Conservation (phyloP, 2,797 vertebrate species). For the Notolabrus celidotus region DNA sequence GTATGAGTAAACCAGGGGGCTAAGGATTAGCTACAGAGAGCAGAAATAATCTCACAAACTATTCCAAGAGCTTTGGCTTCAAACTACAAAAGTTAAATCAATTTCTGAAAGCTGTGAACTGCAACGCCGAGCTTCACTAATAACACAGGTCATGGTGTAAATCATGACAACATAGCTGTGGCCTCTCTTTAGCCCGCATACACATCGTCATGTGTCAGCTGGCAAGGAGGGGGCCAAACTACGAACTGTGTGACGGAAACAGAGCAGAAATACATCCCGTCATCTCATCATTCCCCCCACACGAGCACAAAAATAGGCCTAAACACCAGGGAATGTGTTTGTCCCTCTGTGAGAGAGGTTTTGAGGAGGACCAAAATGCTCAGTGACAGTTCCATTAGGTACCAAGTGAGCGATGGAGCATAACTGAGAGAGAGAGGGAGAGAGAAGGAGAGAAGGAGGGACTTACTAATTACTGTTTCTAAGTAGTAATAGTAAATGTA, state of each 20-base stretch:
- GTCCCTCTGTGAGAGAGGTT: constrained; percentile 65
- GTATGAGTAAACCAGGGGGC: constrained; percentile 55
- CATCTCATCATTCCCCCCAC: constrained; percentile 56
- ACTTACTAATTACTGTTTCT: constrained; percentile 57
- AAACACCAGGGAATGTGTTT: constrained; percentile 67
- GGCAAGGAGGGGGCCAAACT: constrained; percentile 31
- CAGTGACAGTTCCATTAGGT: constrained; percentile 80
- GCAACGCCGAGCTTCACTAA: neutral
- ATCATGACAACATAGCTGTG: neutral
- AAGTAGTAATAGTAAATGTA: constrained; percentile 26
- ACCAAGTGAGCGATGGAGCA: constrained; percentile 77
- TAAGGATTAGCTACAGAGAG: constrained; percentile 50
- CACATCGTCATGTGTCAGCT: constrained; percentile 45
- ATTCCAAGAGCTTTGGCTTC: constrained; percentile 39
- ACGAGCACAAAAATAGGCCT: constrained; percentile 64
- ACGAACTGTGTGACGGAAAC: constrained; percentile 40
- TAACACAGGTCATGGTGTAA: neutral
- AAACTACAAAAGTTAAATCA: constrained; percentile 1
- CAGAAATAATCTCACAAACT: constrained; percentile 58
- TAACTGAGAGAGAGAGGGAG: constrained; percentile 44
- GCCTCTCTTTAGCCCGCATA: constrained; percentile 18
- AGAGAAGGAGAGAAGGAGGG: constrained; percentile 24
- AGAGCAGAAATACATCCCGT: constrained; percentile 57
- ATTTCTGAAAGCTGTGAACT: constrained; percentile 8
- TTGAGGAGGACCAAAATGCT: constrained; percentile 72